Evolutionary conservation across 2,888 invertebrate genomes (phyloP).

Genomic region (Amblyteles armatorius): DNA sequence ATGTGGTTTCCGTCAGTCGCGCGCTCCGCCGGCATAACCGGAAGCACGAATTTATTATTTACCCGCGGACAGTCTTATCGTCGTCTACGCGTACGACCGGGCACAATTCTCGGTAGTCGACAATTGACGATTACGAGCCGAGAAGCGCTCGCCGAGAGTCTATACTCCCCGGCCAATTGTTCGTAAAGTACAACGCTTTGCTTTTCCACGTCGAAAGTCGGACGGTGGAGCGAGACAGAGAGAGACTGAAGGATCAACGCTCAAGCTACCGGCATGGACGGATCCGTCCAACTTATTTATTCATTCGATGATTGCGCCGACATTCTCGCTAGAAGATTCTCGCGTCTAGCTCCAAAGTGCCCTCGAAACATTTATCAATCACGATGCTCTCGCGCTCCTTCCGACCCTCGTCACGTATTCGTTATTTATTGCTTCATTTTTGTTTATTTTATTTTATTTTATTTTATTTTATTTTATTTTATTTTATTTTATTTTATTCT

Average conservation of each 20-base stretch:
- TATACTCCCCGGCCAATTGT: slow-evolving; percentile 25
- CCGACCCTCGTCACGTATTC: neutral
- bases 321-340: neutral
- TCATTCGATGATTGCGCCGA: slow-evolving; percentile 7
- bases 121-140: slow-evolving; percentile 62
- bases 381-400: neutral
- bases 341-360: slow-evolving; percentile 2
- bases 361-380: neutral
- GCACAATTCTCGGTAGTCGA: slow-evolving; percentile 57
- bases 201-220: slow-evolving; percentile 37
- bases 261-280: neutral
- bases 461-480: no score
- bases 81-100: slow-evolving; percentile 52
- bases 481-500: neutral
- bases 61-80: slow-evolving; percentile 52
- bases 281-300: neutral
- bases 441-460: neutral
- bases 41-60: slow-evolving; percentile 64
- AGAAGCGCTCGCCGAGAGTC: slow-evolving; percentile 33
- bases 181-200: slow-evolving; percentile 30
- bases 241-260: neutral
- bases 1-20: neutral
- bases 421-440: neutral
- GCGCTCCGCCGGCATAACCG: slow-evolving; percentile 27
- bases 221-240: neutral